Conservation (phyloP, 2,113 vertebrate species). For the Ophthalmolycus amberensis region DNA sequence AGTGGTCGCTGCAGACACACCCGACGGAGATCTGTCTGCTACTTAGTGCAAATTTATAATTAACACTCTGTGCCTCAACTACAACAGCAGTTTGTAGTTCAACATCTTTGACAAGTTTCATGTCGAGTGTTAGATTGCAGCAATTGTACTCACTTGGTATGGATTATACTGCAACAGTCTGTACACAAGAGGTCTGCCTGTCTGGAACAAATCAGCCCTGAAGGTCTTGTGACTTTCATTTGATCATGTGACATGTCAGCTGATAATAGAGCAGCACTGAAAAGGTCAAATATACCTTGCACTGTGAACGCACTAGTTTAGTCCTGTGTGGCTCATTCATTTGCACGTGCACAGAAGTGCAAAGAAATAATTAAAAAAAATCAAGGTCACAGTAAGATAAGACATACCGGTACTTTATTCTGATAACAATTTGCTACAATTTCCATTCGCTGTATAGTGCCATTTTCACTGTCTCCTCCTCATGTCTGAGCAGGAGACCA, state of each 20-base stretch:
- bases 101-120: neutral
- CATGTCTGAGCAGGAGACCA: neutral
- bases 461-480: neutral
- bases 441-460: neutral
- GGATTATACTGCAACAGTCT: constrained; percentile 6
- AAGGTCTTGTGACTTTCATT: constrained; percentile 43
- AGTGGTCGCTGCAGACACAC: neutral
- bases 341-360: neutral
- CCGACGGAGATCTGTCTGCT: neutral
- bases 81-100: neutral
- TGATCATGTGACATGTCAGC: constrained; percentile 41
- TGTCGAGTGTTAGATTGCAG: neutral
- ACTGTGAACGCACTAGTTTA: neutral
- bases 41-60: neutral
- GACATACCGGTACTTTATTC: neutral
- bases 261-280: constrained; percentile 33
- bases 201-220: constrained; percentile 24
- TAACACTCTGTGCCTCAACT: neutral
- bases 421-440: neutral
- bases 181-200: neutral
- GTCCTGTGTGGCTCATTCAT: constrained; percentile 7
- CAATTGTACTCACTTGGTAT: neutral
- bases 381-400: neutral
- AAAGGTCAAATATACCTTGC: constrained; percentile 28
- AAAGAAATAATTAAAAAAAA: neutral